Base-by-base conservation (phyloP, 2,797 vertebrate species). In the Leptodactylus fallax region DNA sequence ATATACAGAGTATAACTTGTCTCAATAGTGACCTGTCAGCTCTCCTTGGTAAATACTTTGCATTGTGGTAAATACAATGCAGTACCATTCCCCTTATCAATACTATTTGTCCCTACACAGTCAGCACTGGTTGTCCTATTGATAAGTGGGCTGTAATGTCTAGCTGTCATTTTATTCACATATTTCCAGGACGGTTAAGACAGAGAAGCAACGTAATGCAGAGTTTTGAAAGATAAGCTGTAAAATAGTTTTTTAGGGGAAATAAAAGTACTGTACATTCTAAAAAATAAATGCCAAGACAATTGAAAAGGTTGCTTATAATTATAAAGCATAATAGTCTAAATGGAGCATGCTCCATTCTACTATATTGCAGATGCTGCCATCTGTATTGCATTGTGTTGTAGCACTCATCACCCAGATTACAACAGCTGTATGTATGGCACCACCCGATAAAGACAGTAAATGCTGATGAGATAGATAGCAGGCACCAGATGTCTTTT, bases 391-490 rank as follows among this genome's bases (percentile, higher is more conserved):
- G 36, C 36, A 19, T 51, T 76, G 27, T 45, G 6, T 36, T 17
- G 21, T 53, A 51, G 19, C 72, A 76, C 45, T 23, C 47, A 51
- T 53, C 11, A 19, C 71, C 71, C 9, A 49, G 3, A 74, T 74
- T 19, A n/a, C 72, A 76, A 23, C 72, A 76, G 72, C 72, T 76
- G 72, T 51, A 53, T 76, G 49, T 51, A 53, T 76, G 72, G 47
- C 10, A 76, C 19, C 47, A 76, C 47, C 72, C 23, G 45, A 76
- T 76, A 53, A n/a, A 51, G 72, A 76, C 72, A 53, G 72, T 47
- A 51, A 76, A 53, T 76, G 72, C 51, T 51, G 21, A 53, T 76
- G 72, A 53, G 21, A 53, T 53, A 76, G 72, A 76, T 76, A n/a
- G 47, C 72, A 51, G 47, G 21, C 47, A 23, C 47, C 72, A 76